These are phyloP conservation scores for Brevimyrus niger DNA, from an alignment of 2,113 vertebrate genomes.

Conservation along the genomic window DNA sequence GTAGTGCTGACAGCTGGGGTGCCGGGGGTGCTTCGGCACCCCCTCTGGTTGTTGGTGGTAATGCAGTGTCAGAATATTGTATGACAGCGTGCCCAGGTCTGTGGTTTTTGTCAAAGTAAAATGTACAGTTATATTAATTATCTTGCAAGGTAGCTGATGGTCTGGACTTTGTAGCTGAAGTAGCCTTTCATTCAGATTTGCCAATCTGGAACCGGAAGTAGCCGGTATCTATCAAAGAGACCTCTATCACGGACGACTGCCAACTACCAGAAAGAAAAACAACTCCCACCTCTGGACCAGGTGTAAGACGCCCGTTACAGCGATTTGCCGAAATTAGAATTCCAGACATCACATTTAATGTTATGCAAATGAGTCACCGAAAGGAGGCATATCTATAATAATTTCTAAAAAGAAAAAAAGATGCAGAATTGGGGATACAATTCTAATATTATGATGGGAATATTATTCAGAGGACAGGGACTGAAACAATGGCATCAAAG, in stretches of 20 bases:
- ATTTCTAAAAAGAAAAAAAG: background rate
- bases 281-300: background rate
- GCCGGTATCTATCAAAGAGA: conserved; percentile 21
- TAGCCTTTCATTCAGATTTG: conserved; percentile 23
- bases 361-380: background rate
- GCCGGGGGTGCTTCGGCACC: background rate
- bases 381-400: background rate
- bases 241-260: background rate
- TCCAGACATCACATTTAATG: background rate
- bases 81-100: background rate
- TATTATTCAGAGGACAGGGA: background rate
- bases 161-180: conserved; percentile 26
- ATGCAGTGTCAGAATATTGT: background rate
- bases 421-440: background rate
- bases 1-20: background rate
- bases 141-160: conserved; percentile 24
- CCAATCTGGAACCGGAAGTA: conserved; percentile 16
- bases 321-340: background rate
- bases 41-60: background rate
- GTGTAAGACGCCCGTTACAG: too few species aligned
- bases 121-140: conserved; percentile 23
- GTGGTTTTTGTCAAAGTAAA: background rate
- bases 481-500: conserved; percentile 2
- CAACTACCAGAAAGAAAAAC: background rate
- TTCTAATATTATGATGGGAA: background rate